These are phyloP conservation scores for Boloria euphrosyne DNA, from an alignment of 2,888 invertebrate genomes.

Conservation along the genomic window DNA sequence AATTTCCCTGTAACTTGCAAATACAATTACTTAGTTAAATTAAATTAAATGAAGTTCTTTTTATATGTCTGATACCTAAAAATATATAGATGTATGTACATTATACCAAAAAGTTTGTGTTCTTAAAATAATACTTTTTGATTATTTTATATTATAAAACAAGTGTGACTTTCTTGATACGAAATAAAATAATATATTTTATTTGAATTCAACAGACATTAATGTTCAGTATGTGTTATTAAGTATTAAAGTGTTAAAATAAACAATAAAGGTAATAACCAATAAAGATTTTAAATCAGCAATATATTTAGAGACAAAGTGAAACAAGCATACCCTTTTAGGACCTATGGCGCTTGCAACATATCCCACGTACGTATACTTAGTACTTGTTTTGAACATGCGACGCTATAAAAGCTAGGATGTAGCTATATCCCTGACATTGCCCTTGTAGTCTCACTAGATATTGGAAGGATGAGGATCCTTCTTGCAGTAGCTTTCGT, in stretches of 20 bases:
- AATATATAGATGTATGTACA: too few relatives aligned
- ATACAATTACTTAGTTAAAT: too few relatives aligned
- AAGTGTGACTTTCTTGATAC: too few relatives aligned
- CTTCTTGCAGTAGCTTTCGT: conserved; percentile 51
- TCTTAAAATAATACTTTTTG: too few relatives aligned
- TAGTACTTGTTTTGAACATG: conserved; percentile 64
- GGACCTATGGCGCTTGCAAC: conserved; percentile 65
- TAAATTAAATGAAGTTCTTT: too few relatives aligned
- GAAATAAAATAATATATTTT: too few relatives aligned
- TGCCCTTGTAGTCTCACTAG: conserved; percentile 58
- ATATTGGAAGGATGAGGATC: conserved; percentile 55
- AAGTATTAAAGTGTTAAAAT: not conserved
- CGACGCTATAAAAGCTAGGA: conserved; percentile 75
- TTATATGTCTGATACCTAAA: too few relatives aligned
- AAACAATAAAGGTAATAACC: conserved; percentile 21
- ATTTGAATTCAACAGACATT: too few relatives aligned
- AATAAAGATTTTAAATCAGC: conserved; percentile 33
- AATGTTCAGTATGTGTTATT: not conserved
- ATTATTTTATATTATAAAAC: too few relatives aligned
- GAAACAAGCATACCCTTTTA: conserved; percentile 69
- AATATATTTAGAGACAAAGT: conserved; percentile 43
- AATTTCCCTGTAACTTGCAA: too few relatives aligned
- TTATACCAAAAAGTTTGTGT: too few relatives aligned
- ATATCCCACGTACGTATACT: conserved; percentile 70
- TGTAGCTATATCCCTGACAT: conserved; percentile 74